These are phyloP conservation scores for Pipra filicauda DNA, from an alignment of 2,113 vertebrate species.

Conservation along the genomic window DNA sequence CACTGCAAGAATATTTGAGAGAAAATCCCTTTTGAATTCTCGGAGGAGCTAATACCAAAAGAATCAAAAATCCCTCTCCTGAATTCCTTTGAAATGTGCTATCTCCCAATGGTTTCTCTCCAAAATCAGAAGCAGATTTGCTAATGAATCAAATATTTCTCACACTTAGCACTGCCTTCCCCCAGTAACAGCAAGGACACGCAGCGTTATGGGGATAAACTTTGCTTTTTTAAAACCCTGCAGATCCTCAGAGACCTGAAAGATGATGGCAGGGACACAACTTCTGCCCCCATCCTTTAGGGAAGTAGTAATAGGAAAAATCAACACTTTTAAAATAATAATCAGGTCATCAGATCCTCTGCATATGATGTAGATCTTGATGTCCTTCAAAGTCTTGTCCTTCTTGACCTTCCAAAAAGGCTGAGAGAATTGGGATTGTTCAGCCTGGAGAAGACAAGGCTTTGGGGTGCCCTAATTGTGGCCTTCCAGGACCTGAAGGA, in stretches of 20 bases:
- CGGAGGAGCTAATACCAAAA: neutral
- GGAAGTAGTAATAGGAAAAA: neutral
- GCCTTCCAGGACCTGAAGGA: neutral
- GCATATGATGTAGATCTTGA: neutral
- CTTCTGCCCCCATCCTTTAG: neutral
- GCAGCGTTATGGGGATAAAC: neutral
- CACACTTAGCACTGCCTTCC: neutral
- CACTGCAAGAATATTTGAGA: slow-evolving; percentile 39
- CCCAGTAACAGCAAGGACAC: neutral
- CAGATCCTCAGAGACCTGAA: neutral
- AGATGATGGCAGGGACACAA: neutral
- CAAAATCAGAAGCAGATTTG: neutral
- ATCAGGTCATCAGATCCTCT: neutral
- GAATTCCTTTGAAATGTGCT: neutral
- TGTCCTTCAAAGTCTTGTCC: neutral
- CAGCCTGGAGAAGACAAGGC: neutral
- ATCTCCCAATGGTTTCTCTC: neutral
- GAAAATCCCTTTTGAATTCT: slow-evolving; percentile 14
- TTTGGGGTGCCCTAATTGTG: neutral
- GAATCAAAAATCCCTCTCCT: neutral
- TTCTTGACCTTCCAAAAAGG: neutral
- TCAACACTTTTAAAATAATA: neutral
- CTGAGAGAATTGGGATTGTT: neutral
- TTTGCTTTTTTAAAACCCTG: neutral
- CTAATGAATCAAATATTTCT: neutral